Evolutionary conservation across 2,797 vertebrate genomes (phyloP).

Genomic region (Hozukius guyotensis): DNA sequence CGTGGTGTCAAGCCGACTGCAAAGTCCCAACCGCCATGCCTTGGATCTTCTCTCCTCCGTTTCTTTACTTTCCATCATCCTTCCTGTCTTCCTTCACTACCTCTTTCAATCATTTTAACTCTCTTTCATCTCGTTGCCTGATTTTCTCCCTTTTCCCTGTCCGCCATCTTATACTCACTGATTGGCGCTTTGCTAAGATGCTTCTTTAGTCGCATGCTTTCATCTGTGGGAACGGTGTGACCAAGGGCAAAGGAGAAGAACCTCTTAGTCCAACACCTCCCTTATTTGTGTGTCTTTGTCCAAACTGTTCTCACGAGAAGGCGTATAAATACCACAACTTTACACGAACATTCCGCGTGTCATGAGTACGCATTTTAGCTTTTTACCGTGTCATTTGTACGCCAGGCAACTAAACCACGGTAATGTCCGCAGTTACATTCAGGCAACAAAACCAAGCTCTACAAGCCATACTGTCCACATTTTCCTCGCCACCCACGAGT

Average conservation of each 20-base stretch:
- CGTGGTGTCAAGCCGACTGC: neutral
- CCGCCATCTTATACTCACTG: neutral
- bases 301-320: fast-evolving
- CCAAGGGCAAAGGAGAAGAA: neutral
- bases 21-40: neutral
- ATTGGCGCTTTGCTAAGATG: neutral
- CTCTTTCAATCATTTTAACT: conserved; percentile 5
- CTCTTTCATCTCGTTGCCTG: conserved; percentile 8
- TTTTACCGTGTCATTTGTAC: too few species aligned
- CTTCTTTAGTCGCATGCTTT: neutral
- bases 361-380: too few species aligned
- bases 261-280: neutral
- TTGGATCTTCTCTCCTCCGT: conserved; percentile 11
- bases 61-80: neutral
- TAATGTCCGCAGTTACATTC: too few species aligned
- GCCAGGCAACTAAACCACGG: too few species aligned
- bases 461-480: too few species aligned
- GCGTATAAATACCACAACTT: too few species aligned
- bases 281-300: neutral
- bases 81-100: neutral
- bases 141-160: neutral
- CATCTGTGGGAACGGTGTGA: conserved; percentile 11
- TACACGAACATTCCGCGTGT: too few species aligned
- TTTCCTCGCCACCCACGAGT: too few species aligned
- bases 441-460: too few species aligned